Percentiles rank a stretch among this genome's conserved stretches.
Conservation (phyloP, 2,113 vertebrate genomes). For the Pteronura brasiliensis region DNA sequence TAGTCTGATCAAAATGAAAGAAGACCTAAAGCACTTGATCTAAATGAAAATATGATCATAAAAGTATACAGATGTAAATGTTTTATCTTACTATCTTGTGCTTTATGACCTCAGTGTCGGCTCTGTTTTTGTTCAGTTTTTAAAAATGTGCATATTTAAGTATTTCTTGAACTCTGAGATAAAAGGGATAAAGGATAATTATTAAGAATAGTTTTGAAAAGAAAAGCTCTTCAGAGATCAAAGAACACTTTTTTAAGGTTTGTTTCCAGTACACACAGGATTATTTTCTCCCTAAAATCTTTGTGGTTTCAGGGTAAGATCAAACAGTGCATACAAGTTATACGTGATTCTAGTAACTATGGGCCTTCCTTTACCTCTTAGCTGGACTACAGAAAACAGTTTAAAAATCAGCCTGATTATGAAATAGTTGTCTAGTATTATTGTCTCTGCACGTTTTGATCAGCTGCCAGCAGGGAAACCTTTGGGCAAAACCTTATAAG, state of each 20-base stretch:
- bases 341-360: background rate
- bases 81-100: background rate
- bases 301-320: constrained; percentile 41
- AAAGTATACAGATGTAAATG: constrained; percentile 8
- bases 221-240: background rate
- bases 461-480: constrained; percentile 26
- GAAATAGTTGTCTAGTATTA: constrained; percentile 52
- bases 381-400: constrained; percentile 45
- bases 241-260: constrained; percentile 31
- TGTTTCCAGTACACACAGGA: constrained; percentile 19
- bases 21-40: background rate
- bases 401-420: constrained; percentile 44
- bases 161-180: constrained; percentile 11
- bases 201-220: constrained; percentile 28
- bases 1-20: constrained; percentile 6
- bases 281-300: background rate
- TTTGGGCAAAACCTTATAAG: constrained; percentile 50
- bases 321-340: constrained; percentile 39
- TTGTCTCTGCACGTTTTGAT: constrained; percentile 50
- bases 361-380: constrained; percentile 1
- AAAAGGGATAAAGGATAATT: constrained; percentile 18
- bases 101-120: background rate
- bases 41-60: constrained; percentile 37
- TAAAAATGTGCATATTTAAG: constrained; percentile 30
- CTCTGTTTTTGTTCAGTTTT: constrained; percentile 39